Percentiles rank a stretch among this genome's conserved stretches.
Evolutionary conservation across 2,888 invertebrate species (phyloP).

Genomic region (Drosophila mimetica): DNA sequence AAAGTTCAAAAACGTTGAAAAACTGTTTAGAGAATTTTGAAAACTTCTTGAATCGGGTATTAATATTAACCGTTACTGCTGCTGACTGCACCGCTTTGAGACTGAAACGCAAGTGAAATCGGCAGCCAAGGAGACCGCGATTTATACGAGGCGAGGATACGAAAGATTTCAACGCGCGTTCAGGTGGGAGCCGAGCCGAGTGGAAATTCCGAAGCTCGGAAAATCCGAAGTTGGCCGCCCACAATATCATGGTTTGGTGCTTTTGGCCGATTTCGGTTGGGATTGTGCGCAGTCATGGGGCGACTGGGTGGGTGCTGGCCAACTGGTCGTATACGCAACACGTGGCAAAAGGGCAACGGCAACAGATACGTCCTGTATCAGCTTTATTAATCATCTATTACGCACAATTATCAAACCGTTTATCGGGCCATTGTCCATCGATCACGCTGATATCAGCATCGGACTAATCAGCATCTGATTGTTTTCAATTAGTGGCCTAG

Average conservation of each 20-base stretch:
- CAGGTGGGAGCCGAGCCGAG: conserved; percentile 38
- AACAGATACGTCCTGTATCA: conserved; percentile 43
- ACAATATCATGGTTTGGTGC: conserved; percentile 18
- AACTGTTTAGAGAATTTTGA: conserved; percentile 29
- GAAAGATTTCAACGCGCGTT: conserved; percentile 73
- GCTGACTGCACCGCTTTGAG: conserved; percentile 76
- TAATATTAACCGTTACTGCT: conserved; percentile 63
- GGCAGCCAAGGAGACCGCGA: conserved; percentile 70
- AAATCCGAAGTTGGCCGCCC: conserved; percentile 47
- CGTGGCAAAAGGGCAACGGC: conserved; percentile 53
- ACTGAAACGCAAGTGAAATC: conserved; percentile 82
- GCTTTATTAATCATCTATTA: conserved; percentile 71
- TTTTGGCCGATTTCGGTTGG: conserved; percentile 16
- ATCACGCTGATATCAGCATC: conserved; percentile 37
- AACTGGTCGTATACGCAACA: conserved; percentile 67
- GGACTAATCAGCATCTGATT: conserved; percentile 64
- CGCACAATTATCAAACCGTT: conserved; percentile 65
- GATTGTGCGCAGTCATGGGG: conserved; percentile 73
- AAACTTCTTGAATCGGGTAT: conserved; percentile 15
- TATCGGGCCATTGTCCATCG: conserved; percentile 40
- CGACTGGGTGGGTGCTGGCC: conserved; percentile 13
- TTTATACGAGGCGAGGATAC: conserved; percentile 81
- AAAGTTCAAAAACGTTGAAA: conserved; percentile 22
- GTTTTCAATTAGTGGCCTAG: conserved; percentile 70
- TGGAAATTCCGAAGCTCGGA: conserved; percentile 19